phyloP scores from a whole-genome alignment of 2,113 vertebrate species.

The Aix galericulata region DNA sequence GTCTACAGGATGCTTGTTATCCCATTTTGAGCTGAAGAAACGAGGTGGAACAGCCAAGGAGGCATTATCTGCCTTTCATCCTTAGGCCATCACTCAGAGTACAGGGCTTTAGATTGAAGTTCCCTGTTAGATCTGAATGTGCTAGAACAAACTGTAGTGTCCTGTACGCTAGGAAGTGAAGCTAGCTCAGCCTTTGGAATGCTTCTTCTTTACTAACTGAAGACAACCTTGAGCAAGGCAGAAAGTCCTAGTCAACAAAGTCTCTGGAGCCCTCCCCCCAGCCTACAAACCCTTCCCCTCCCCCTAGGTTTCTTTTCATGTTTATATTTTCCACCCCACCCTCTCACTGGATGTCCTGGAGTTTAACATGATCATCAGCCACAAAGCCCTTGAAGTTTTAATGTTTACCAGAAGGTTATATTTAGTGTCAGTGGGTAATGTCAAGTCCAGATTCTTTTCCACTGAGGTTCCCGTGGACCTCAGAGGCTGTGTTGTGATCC shows the following conservation, averaged over 20 bases:
- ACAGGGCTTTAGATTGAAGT: neutral
- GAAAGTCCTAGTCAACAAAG: neutral
- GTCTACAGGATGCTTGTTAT: neutral
- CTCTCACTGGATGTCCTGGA: slow-evolving; percentile 15
- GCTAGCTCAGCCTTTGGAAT: neutral
- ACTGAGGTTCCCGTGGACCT: neutral
- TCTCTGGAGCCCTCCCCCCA: neutral
- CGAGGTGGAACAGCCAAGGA: neutral
- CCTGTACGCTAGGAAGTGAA: neutral
- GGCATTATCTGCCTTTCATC: neutral
- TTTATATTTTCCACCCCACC: slow-evolving; percentile 35
- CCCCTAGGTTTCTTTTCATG: neutral
- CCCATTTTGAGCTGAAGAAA: neutral
- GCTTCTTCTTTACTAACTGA: neutral
- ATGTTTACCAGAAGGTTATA: slow-evolving; percentile 49
- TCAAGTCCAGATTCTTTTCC: neutral
- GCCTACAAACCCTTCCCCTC: neutral
- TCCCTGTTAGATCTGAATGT: neutral
- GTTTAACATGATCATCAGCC: slow-evolving; percentile 20
- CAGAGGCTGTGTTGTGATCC: neutral
- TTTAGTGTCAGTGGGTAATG: slow-evolving; percentile 21
- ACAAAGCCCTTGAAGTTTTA: slow-evolving; percentile 51
- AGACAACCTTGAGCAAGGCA: neutral
- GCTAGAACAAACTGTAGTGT: neutral
- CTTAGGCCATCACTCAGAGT: neutral